These are phyloP conservation scores for Sardina pilchardus DNA, from an alignment of 2,113 vertebrate genomes.

Conservation along the genomic window DNA sequence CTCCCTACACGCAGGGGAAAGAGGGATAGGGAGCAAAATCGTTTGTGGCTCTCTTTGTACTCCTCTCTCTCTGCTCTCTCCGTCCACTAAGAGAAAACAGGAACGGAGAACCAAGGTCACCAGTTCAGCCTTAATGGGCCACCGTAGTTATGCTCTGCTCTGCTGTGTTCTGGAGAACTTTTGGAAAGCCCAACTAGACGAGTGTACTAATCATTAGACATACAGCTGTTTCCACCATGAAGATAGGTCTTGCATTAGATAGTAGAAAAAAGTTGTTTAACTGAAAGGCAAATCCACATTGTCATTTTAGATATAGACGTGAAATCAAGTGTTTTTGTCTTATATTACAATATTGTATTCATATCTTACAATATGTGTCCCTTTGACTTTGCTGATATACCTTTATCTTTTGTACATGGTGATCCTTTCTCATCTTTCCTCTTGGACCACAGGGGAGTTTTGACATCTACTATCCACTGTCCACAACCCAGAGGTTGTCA, in stretches of 20 bases:
- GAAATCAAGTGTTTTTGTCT: background rate
- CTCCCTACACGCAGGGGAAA: slow-evolving; percentile 29
- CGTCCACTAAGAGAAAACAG: background rate
- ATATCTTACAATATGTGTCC: no score
- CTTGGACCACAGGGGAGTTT: background rate
- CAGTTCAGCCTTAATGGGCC: background rate
- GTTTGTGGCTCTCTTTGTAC: slow-evolving; percentile 42
- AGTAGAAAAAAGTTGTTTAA: no score
- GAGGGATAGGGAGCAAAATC: slow-evolving; percentile 50
- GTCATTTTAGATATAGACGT: no score
- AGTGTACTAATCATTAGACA: background rate
- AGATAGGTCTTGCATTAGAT: no score
- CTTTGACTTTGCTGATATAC: no score
- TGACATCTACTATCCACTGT: background rate
- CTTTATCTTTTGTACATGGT: background rate
- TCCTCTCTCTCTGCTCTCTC: slow-evolving; percentile 30
- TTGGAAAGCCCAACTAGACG: background rate
- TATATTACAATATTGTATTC: background rate
- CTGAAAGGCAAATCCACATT: no score
- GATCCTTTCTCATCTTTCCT: background rate
- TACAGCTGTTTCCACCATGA: no score
- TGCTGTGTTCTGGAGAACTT: background rate
- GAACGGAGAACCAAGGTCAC: background rate
- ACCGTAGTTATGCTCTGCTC: background rate
- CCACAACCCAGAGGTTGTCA: background rate